Base-by-base conservation (phyloP, 2,888 invertebrate genomes). In the Calameuta filiformis region DNA sequence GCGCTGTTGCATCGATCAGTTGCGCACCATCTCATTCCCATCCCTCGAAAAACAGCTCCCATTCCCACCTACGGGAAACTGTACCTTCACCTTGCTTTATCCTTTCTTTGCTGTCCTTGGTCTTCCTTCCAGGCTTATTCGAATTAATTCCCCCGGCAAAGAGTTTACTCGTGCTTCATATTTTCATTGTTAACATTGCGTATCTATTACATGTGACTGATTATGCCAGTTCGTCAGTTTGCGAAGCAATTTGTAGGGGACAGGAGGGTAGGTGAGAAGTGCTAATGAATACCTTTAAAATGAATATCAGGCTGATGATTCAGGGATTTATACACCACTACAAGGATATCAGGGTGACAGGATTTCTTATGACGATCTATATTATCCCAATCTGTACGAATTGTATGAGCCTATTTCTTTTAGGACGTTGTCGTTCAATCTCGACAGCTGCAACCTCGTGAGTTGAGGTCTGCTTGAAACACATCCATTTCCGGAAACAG, bases 1-100 rank as follows among this genome's bases (percentile, higher is more conserved):
- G 89, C 88, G 86, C 84, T 86, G 87, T 89, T 88, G 89, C 89
- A 90, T 90, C 89, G 90, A 90, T 90, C 90, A 90, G 90, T 87
- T 89, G 88, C 87, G 87, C 87, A 83, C 86, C 85, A 84, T 85
- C 88, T 83, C 87, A 77, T 81, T 79, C 85, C 84, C 77, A 76
- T 71, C 77, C 82, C 77, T 79, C 75, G 79, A 75, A 79, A 85
- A 83, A 86, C 83, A 56, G 56, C 56, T 56, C 56, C 23, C 23
- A 56, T 56, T 56, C 56, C 56, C 56, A 23, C 56, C 56, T 56
- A 56, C 23, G 56, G 56, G 56, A 56, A 23, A 9, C 56, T 56
- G 23, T 56, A 56, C 56, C 23, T 56, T 56, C 23, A 56, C 56
- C 56, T 23, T 56, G 6, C 56, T 56, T 56, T 9, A 56, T 6